Evolutionary conservation across 2,797 vertebrate genomes (phyloP).

Genomic region (Clamator glandarius): DNA sequence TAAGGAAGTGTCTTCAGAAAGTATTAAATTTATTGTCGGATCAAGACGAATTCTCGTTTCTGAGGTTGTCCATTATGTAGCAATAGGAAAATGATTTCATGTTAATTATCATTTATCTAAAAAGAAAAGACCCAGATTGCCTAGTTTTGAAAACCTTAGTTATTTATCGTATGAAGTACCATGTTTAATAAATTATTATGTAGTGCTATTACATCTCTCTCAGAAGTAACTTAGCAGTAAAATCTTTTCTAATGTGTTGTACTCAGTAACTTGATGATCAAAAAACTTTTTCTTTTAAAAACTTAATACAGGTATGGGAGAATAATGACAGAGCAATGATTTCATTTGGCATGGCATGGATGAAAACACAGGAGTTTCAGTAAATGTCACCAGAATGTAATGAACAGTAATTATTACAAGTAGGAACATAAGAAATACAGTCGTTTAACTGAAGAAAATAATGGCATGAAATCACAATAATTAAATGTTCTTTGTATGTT

Average conservation of each 20-base stretch:
- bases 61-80: background rate
- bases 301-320: background rate
- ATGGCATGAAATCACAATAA: background rate
- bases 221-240: conserved; percentile 1
- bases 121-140: background rate
- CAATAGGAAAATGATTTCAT: background rate
- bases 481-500: background rate
- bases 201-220: background rate
- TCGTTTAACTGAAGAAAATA: background rate
- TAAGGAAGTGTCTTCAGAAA: background rate
- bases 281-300: conserved; percentile 22
- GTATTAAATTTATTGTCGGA: background rate
- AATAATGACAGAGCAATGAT: conserved; percentile 46
- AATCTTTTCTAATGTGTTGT: background rate
- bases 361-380: background rate
- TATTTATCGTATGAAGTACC: background rate
- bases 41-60: background rate
- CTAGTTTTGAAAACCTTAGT: background rate
- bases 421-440: background rate
- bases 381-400: background rate
- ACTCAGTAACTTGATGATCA: conserved; percentile 21
- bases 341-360: conserved; percentile 43
- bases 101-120: background rate
- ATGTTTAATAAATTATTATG: conserved; percentile 1
- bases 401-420: background rate